Percentiles rank a stretch among this genome's conserved stretches.
phyloP scores from a whole-genome alignment of 2,888 invertebrate genomes.

The Autographa pulchrina region DNA sequence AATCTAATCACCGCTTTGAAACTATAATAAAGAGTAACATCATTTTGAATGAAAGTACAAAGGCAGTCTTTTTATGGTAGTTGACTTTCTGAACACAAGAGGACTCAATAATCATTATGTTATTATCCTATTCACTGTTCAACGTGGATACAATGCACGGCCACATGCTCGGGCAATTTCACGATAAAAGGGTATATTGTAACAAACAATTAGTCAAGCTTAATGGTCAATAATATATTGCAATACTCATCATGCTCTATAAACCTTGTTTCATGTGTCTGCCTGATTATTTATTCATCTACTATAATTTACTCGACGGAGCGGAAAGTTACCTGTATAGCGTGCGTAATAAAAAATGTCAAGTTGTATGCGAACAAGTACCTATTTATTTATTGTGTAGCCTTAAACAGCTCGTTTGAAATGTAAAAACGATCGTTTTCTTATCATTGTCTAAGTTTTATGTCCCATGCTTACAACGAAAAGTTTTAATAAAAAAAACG shows the following conservation, averaged over 20 bases:
- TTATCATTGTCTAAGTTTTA: conserved; percentile 28
- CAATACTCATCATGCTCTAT: conserved; percentile 35
- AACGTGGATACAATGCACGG: conserved; percentile 1
- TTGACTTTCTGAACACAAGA: conserved; percentile 22
- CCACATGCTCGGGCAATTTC: conserved; percentile 17
- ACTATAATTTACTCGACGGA: conserved; percentile 21
- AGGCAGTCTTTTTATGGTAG: conserved; percentile 1
- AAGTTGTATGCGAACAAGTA: conserved; percentile 1
- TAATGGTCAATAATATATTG: conserved; percentile 45
- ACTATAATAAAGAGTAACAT: not conserved
- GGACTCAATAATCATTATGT: conserved; percentile 18
- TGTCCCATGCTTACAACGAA: conserved; percentile 11
- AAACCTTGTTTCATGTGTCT: conserved; percentile 22
- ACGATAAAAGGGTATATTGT: conserved; percentile 29
- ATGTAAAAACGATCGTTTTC: conserved; percentile 35
- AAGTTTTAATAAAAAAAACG: conserved; percentile 8
- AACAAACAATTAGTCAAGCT: conserved; percentile 17
- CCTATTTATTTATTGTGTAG: not conserved
- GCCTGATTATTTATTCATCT: conserved; percentile 26
- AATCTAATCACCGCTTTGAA: not conserved
- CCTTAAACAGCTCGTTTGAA: conserved; percentile 2
- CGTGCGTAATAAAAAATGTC: conserved; percentile 10
- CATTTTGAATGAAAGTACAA: conserved; percentile 5
- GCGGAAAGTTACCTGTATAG: conserved; percentile 37
- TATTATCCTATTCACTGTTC: conserved; percentile 13